phyloP scores from a whole-genome alignment of 2,888 invertebrate species.

The Pollenia angustigena region DNA sequence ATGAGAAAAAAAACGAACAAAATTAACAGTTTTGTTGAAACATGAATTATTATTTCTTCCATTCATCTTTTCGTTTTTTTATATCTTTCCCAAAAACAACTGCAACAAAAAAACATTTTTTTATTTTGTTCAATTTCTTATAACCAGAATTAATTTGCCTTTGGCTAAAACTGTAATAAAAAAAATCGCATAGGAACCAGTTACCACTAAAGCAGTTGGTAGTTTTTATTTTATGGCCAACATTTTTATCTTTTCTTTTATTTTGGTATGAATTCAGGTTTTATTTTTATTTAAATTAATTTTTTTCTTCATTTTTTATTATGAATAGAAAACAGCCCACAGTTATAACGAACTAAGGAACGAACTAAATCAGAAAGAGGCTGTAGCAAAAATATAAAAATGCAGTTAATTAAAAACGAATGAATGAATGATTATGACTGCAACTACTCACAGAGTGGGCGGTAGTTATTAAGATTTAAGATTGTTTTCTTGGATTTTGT shows the following conservation, averaged over 20 bases:
- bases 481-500: slow-evolving; percentile 2
- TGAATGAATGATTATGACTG: slow-evolving; percentile 12
- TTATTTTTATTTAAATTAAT: slow-evolving; percentile 30
- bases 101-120: neutral
- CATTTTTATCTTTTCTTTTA: neutral
- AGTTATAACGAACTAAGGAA: neutral
- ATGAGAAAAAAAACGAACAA: neutral
- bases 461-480: neutral
- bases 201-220: neutral
- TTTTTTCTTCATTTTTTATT: slow-evolving; percentile 21
- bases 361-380: slow-evolving; percentile 4
- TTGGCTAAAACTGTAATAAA: slow-evolving; percentile 44
- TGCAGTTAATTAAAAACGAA: slow-evolving; percentile 45
- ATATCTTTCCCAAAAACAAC: slow-evolving; percentile 6
- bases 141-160: slow-evolving; percentile 32
- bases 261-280: neutral
- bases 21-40: neutral
- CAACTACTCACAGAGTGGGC: neutral
- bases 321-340: slow-evolving; percentile 25
- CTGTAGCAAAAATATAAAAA: slow-evolving; percentile 4
- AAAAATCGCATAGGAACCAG: slow-evolving; percentile 26
- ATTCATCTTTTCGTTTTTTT: neutral
- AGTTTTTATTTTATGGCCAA: neutral
- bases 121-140: slow-evolving; percentile 27
- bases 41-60: slow-evolving; percentile 30